Evolutionary conservation across 2,888 invertebrate genomes (phyloP), one percentile per base, ranked within the genome.

Genomic region (Icerya purchasi): DNA sequence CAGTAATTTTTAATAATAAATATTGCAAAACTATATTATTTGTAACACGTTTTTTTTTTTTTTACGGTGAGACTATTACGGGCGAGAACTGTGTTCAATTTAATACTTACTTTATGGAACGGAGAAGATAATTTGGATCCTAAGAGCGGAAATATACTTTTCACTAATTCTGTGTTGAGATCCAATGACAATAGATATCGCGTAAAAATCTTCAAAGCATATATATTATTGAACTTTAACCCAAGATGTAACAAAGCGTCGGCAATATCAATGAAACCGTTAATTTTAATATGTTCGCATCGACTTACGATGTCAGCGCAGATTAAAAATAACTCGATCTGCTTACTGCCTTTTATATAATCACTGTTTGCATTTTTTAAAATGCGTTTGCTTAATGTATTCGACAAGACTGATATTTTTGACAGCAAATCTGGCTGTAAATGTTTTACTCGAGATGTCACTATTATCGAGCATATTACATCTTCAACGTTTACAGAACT

Each of bases 81-180:
- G 10, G 54, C 53, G n/a, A 60, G 57, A 50, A 60, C 54, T 57
- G 53, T 57, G 51, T 54, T 57, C 22, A 57, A 54, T 52, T 19
- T 50, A 18, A 56, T 19, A 5, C 57, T 53, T 49, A 63, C 61
- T 58, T 62, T 56, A 57, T 63, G 63, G 54, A 61, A 63, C 18
- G 63, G 63, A 1, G 61, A 62, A 10, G 60, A 61, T n/a, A 63
- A 24, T 53, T 36, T 36, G 14, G 5, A 8, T 8, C 36, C 36
- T 5, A 36, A 14, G 5, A 8, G 36, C 5, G 8, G 14, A 8
- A 36, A 8, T 14, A 36, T 36, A 5, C 8, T 8, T 14, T 36
- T 36, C 14, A 36, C 5, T 8, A 5, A 14, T 8, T 36, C 36
- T 14, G 14, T 8, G 8, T 5, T 5, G 36, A 8, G 14, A 36